These are phyloP conservation scores for Indicator maculatus DNA, from an alignment of 2,113 vertebrate genomes.

Conservation along the genomic window DNA sequence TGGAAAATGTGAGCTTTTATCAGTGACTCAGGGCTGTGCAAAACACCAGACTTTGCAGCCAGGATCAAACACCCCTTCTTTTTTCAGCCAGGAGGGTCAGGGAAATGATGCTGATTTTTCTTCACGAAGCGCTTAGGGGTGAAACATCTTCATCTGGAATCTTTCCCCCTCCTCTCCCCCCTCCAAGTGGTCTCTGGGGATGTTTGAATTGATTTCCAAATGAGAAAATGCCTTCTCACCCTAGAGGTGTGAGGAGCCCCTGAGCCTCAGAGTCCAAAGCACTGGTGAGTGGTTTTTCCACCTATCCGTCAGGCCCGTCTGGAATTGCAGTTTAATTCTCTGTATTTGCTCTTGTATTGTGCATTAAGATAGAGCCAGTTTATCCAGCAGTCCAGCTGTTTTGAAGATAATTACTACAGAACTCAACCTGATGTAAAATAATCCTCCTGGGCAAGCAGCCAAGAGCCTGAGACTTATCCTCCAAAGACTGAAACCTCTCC, in stretches of 20 bases:
- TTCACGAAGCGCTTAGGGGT: not conserved
- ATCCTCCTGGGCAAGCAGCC: constrained; percentile 77
- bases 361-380: constrained; percentile 73
- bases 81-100: not conserved
- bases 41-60: not conserved
- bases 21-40: fast-evolving
- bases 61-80: not conserved
- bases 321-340: constrained; percentile 75
- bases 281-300: not conserved
- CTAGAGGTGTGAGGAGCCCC: not conserved
- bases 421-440: constrained; percentile 80
- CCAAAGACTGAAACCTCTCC: constrained; percentile 69
- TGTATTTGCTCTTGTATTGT: constrained; percentile 69
- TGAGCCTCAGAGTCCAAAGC: not conserved
- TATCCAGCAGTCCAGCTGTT: constrained; percentile 83
- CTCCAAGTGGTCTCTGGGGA: not conserved
- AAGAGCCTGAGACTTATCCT: constrained; percentile 70
- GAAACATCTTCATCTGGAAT: constrained; percentile 14
- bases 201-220: constrained; percentile 20
- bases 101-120: not conserved
- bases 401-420: constrained; percentile 82
- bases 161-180: not conserved
- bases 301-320: constrained; percentile 49
- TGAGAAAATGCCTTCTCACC: not conserved
- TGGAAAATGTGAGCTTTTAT: not conserved